phyloP scores from a whole-genome alignment of 2,113 vertebrate genomes.

The Rissa tridactyla region DNA sequence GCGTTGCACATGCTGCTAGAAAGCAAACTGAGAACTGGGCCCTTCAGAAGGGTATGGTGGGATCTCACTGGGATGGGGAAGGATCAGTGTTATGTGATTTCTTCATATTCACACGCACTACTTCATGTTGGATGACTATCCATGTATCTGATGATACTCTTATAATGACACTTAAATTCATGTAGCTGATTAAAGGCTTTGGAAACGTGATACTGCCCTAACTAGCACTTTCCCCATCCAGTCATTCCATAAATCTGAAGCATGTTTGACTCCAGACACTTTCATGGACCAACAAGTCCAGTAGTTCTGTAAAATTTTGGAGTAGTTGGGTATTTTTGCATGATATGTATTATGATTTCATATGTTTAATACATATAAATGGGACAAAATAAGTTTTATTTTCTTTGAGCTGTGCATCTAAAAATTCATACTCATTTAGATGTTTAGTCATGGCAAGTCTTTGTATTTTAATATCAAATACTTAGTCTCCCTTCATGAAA shows the following conservation, averaged over 20 bases:
- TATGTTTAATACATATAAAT: background rate
- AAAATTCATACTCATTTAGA: background rate
- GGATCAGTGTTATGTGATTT: background rate
- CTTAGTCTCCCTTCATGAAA: background rate
- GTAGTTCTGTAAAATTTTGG: background rate
- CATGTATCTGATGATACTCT: background rate
- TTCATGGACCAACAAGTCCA: background rate
- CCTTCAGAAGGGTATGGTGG: rapidly evolving
- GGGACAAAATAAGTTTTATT: background rate
- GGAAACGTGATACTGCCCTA: background rate
- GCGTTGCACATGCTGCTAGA: background rate
- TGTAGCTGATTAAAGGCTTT: background rate
- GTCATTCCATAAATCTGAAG: background rate
- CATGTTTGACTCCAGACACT: background rate
- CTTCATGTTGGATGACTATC: background rate
- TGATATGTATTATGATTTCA: background rate
- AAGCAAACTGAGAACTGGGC: background rate
- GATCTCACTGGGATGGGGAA: background rate
- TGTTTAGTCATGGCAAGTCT: background rate
- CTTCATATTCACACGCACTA: rapidly evolving
- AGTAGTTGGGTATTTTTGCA: background rate
- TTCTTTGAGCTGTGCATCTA: background rate
- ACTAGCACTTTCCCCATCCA: background rate
- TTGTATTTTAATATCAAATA: background rate
- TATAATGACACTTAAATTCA: background rate